Conservation (phyloP, 2,888 invertebrate species). For the Helleia helle region DNA sequence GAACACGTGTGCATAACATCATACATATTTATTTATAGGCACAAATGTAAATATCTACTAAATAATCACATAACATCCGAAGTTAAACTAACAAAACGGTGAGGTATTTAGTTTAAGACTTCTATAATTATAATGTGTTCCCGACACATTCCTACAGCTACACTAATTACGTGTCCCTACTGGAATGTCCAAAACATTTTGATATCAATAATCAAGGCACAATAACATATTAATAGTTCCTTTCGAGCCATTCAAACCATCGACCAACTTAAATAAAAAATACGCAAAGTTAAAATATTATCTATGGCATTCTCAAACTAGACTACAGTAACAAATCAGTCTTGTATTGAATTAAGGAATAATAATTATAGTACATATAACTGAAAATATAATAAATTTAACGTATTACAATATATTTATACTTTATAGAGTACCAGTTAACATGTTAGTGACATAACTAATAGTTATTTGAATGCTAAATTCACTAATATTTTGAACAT, state of each 20-base stretch:
- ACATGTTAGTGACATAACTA: conserved; percentile 16
- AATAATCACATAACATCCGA: conserved; percentile 46
- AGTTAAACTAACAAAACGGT: conserved; percentile 40
- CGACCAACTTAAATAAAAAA: conserved; percentile 45
- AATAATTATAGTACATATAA: conserved; percentile 42
- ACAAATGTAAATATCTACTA: conserved; percentile 50
- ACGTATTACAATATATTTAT: conserved; percentile 21
- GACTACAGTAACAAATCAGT: conserved; percentile 74
- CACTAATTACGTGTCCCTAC: conserved; percentile 44
- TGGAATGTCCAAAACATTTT: conserved; percentile 49
- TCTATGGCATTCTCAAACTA: conserved; percentile 74
- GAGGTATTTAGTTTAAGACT: conserved; percentile 32
- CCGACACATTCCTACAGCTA: conserved; percentile 18
- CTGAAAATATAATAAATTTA: conserved; percentile 27
- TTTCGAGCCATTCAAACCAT: conserved; percentile 31
- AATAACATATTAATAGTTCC: conserved; percentile 52
- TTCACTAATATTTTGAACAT: too few relatives aligned
- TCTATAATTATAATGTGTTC: conserved; percentile 21
- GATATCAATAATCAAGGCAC: conserved; percentile 66
- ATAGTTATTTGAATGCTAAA: neutral
- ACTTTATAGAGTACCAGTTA: conserved; percentile 22
- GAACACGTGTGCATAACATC: conserved; percentile 58
- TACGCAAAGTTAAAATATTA: conserved; percentile 51
- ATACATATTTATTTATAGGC: conserved; percentile 58
- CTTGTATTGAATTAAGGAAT: conserved; percentile 62